Evolutionary conservation across 2,888 invertebrate genomes (phyloP).

Genomic region (Microplitis manilae): DNA sequence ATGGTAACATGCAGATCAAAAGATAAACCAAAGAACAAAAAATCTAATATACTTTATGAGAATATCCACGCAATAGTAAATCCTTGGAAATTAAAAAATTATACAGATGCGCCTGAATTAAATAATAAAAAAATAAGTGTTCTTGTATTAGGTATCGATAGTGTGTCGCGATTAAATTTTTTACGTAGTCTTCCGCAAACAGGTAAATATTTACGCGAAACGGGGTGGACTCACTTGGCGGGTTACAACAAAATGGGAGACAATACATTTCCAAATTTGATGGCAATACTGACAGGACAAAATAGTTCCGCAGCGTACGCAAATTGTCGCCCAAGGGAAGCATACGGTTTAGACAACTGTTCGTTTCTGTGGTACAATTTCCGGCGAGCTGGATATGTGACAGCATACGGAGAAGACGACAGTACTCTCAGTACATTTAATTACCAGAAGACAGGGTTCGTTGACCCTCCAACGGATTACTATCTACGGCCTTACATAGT

Average conservation of each 20-base stretch:
- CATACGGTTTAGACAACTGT: conserved; percentile 78
- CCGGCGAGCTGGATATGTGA: conserved; percentile 80
- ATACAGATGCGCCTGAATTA: conserved; percentile 49
- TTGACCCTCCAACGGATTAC: conserved; percentile 84
- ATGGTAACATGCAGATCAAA: conserved; percentile 72
- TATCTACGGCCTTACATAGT: conserved; percentile 83
- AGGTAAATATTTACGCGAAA: conserved; percentile 77
- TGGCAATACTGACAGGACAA: conserved; percentile 85
- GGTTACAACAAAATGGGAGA: conserved; percentile 88
- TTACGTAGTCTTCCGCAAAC: conserved; percentile 84
- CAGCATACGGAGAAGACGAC: conserved; percentile 82
- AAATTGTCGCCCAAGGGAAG: conserved; percentile 73
- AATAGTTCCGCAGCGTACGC: conserved; percentile 73
- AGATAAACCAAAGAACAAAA: conserved; percentile 46
- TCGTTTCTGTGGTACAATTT: conserved; percentile 86
- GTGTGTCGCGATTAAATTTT: conserved; percentile 86
- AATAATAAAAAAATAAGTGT: conserved; percentile 75
- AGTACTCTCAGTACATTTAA: conserved; percentile 83
- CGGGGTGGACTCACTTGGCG: conserved; percentile 81
- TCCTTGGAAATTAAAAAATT: conserved; percentile 73
- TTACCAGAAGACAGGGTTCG: conserved; percentile 82
- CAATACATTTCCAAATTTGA: conserved; percentile 92
- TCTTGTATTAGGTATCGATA: conserved; percentile 87
- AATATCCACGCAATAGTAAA: conserved; percentile 76
- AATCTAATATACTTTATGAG: conserved; percentile 69